phyloP scores from a whole-genome alignment of 2,888 invertebrate species.

The Spodoptera picta region DNA sequence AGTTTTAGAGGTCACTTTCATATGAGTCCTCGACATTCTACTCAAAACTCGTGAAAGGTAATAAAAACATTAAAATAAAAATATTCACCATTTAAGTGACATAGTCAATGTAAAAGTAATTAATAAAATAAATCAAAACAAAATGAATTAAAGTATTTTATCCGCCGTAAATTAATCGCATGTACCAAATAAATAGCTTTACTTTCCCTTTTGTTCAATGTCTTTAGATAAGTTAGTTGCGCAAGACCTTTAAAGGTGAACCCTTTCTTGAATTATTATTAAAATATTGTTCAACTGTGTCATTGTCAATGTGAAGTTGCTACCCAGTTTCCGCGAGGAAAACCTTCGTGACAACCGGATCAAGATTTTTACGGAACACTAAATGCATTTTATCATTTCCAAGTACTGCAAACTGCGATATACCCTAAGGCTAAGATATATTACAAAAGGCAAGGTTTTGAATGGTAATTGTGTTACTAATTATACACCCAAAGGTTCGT shows the following conservation, averaged over 20 bases:
- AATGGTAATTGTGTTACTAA: conserved; percentile 40
- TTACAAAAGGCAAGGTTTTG: conserved; percentile 52
- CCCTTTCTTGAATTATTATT: conserved; percentile 50
- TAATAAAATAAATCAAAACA: neutral
- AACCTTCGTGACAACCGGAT: conserved; percentile 70
- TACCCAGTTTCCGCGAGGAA: conserved; percentile 68
- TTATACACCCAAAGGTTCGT: conserved; percentile 30
- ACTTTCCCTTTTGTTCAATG: conserved; percentile 55
- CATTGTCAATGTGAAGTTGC: conserved; percentile 59
- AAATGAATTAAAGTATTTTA: conserved; percentile 20
- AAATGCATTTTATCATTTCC: conserved; percentile 28
- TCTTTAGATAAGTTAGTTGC: conserved; percentile 41
- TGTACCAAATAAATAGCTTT: conserved; percentile 5
- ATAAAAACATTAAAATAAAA: no score
- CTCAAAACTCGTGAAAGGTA: no score
- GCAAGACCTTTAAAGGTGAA: conserved; percentile 40
- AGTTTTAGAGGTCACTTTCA: no score
- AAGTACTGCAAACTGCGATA: conserved; percentile 16
- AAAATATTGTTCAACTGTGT: conserved; percentile 57
- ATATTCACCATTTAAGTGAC: no score
- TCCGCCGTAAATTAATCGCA: conserved; percentile 10
- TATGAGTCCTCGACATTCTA: no score
- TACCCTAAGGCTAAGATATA: conserved; percentile 12
- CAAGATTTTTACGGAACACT: conserved; percentile 62
- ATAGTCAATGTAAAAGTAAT: no score